Evolutionary conservation across 2,888 invertebrate species (phyloP), one percentile per base, ranked within the genome.

Genomic region (Tiphia femorata): DNA sequence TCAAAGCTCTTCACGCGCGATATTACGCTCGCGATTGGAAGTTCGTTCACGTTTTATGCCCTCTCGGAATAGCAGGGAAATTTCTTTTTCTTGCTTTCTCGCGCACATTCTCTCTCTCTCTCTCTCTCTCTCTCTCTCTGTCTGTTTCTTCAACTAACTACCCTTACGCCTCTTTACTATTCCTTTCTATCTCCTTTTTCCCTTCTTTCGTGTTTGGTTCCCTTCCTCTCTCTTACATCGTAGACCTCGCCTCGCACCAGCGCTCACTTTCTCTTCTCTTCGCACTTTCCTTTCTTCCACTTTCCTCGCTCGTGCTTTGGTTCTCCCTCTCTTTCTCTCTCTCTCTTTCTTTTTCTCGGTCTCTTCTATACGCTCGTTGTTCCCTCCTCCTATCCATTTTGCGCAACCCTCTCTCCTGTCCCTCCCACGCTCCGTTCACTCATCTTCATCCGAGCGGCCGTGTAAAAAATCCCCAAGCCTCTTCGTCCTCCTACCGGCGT

Each of bases 401-500:
- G n/a, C n/a, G n/a, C n/a, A n/a, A n/a, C n/a, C n/a, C n/a, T n/a
- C n/a, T n/a, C n/a, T n/a, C 25, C 5, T 8, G 6, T 25, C 25
- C 25, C 25, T 5, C 25, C 14, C 33, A 8, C 33, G 8, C 33
- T 29, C 33, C n/a, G 33, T 4, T 6, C 12, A 14, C 33, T n/a
- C 33, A 2, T 33, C 12, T 33, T n/a, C n/a, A 14, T 2, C 10
- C 4, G 33, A 33, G 33, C 12, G 33, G 8, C 5, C 12, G 33
- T 3, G 23, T 20, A 42, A 21, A 27, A 38, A 4, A 42, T 49
- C 41, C 10, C 40, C 33, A 41, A n/a, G 8, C 12, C 20, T 49
- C 42, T 20, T 8, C 29, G 19, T 7, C 8, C 35, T 19, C 27
- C n/a, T 38, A 49, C 41, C 35, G 33, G 12, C 12, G 33, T 14